Base-by-base conservation (phyloP, 2,888 invertebrate genomes). In the Megastigmus dorsalis region DNA sequence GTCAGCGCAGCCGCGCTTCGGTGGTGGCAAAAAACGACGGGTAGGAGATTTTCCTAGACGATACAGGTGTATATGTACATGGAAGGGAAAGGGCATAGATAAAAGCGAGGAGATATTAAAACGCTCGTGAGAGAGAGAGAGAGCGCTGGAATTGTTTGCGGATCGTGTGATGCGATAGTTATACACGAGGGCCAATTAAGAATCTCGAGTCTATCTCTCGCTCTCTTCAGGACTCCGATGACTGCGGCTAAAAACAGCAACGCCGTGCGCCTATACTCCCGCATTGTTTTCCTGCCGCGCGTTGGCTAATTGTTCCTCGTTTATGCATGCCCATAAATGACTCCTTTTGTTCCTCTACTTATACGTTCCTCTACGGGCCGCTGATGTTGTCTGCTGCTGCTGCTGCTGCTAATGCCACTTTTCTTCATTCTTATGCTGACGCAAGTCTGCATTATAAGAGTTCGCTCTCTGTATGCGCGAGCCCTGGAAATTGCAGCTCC, bases 301-400 rank as follows among this genome's bases (percentile, higher is more conserved):
- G 54, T 18, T 54, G 10, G 63, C 63, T 71, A 63, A 71, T 63
- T 71, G 55, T 48, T 71, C 18, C 62, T 20, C 63, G 36, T 28
- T 52, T 33, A 33, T 52, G 52, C 60, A 15, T 43, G 28, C 38
- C 20, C 38, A 28, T 33, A 45, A 26, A 3, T 2, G 23, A n/a
- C 23, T 20, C 15, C 50, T 59, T 50, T 41, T 60, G 50, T 45
- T 50, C 18, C n/a, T n/a, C n/a, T n/a, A n/a, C n/a, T n/a, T n/a
- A n/a, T n/a, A n/a, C n/a, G n/a, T n/a, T n/a, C n/a, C n/a, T n/a
- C n/a, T n/a, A n/a, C n/a, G n/a, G n/a, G n/a, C n/a, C n/a, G n/a
- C n/a, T n/a, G n/a, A n/a, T n/a, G n/a, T n/a, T n/a, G n/a, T n/a
- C n/a, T n/a, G n/a, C n/a, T n/a, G n/a, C n/a, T n/a, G n/a, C n/a